Percentiles rank a stretch among this genome's conserved stretches.
Evolutionary conservation across 92 coral and sea anemone genomes (phyloP).

Genomic region (Zoanthus gigantus): DNA sequence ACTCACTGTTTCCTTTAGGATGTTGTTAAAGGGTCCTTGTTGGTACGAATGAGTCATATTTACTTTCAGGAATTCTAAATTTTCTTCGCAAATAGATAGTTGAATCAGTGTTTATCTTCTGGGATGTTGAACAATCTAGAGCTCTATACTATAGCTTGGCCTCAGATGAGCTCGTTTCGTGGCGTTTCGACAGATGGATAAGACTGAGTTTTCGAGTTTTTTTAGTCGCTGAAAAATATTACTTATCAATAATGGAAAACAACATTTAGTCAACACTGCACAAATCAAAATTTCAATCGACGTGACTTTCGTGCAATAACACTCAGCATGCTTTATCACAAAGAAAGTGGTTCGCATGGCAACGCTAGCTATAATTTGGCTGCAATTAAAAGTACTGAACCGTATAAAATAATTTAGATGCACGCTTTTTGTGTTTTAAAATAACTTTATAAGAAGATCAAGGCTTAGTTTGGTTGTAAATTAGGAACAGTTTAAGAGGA

Average conservation of each 20-base stretch:
- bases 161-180: too few relatives aligned
- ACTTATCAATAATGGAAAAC: background rate
- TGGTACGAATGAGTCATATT: background rate
- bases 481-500: too few relatives aligned
- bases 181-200: too few relatives aligned
- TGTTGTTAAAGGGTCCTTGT: conserved; percentile 53
- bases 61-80: background rate
- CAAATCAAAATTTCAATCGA: background rate
- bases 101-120: background rate
- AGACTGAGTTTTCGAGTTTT: too few relatives aligned
- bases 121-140: background rate
- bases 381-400: too few relatives aligned
- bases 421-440: too few relatives aligned
- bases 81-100: background rate
- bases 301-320: background rate
- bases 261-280: background rate
- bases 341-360: background rate
- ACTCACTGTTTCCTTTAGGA: conserved; percentile 77
- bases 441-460: too few relatives aligned
- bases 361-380: background rate
- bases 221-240: too few relatives aligned
- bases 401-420: too few relatives aligned
- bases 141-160: too few relatives aligned
- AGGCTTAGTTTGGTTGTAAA: too few relatives aligned
- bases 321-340: background rate